phyloP scores from a whole-genome alignment of 2,113 vertebrate species.

The Melanocharis versteri region DNA sequence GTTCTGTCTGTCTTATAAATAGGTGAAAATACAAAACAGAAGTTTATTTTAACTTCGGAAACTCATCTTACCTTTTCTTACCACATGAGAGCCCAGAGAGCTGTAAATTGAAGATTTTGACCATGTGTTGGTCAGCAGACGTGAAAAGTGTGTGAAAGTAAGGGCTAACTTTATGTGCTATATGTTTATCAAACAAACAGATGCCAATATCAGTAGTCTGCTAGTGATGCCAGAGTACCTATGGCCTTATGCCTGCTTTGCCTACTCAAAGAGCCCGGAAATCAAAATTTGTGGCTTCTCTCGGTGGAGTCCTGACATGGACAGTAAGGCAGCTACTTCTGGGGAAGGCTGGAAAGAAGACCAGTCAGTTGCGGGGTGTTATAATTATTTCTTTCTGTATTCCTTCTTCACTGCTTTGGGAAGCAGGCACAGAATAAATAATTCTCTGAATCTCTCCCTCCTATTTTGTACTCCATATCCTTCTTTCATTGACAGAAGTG shows the following conservation, averaged over 20 bases:
- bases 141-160: background rate
- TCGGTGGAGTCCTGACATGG: accelerated
- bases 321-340: background rate
- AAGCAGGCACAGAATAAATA: background rate
- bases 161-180: background rate
- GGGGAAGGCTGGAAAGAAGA: background rate
- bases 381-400: background rate
- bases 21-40: background rate
- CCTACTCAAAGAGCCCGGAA: background rate
- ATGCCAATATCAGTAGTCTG: background rate
- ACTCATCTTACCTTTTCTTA: background rate
- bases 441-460: background rate
- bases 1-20: background rate
- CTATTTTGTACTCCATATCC: background rate
- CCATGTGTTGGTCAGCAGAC: background rate
- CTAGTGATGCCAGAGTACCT: background rate
- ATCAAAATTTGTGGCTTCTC: background rate
- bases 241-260: background rate
- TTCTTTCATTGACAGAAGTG: background rate
- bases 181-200: background rate
- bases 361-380: background rate
- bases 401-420: background rate
- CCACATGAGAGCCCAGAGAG: background rate
- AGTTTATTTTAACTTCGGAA: background rate
- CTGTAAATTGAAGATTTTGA: background rate